Evolutionary conservation across 2,888 invertebrate genomes (phyloP).

Genomic region (Sipha maydis): DNA sequence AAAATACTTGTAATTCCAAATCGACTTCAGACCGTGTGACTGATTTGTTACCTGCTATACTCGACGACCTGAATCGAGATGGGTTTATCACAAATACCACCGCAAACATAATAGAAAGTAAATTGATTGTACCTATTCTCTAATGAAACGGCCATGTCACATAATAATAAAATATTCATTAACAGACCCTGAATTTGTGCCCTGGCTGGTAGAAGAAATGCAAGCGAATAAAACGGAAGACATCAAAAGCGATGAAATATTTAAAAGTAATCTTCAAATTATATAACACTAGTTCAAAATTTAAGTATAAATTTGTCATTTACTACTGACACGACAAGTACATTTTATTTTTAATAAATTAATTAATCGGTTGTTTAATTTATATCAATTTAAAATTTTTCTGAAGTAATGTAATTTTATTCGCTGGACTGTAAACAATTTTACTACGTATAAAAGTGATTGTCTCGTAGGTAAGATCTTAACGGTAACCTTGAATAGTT

Average conservation of each 20-base stretch:
- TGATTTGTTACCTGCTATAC: constrained; percentile 26
- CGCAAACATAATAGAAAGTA: not conserved
- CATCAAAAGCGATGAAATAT: constrained; percentile 4
- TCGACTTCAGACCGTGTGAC: constrained; percentile 22
- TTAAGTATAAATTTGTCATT: too few species aligned
- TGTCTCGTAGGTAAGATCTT: too few species aligned
- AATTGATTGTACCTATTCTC: not conserved
- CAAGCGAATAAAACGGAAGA: not conserved
- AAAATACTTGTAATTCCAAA: not conserved
- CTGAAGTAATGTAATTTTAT: not conserved
- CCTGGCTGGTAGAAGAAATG: constrained; percentile 28
- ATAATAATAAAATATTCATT: not conserved
- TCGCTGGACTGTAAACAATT: not conserved
- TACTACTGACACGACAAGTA: too few species aligned
- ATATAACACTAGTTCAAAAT: not conserved
- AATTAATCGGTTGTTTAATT: not conserved
- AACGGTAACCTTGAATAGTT: not conserved
- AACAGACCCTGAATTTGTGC: constrained; percentile 29
- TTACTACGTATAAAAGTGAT: not conserved
- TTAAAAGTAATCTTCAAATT: constrained; percentile 29
- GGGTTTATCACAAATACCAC: not conserved
- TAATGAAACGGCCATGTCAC: not conserved
- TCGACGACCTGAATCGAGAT: constrained; percentile 21
- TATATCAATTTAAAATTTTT: not conserved
- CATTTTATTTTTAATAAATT: too few species aligned